phyloP scores from a whole-genome alignment of 2,113 vertebrate species.

The Atherinomorus stipes region DNA sequence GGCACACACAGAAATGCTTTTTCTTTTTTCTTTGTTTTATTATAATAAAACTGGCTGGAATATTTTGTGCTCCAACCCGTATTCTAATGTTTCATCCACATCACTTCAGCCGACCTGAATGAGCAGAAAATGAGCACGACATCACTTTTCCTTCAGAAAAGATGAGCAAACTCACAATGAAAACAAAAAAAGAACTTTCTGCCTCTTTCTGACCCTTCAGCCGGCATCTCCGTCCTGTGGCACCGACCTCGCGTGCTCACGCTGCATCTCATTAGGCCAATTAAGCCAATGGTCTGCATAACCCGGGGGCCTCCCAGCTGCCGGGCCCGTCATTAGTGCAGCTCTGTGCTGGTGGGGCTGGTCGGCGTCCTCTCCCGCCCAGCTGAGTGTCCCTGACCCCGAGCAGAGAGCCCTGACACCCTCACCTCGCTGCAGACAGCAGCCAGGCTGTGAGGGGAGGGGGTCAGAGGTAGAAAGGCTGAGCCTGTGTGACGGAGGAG shows the following conservation, averaged over 20 bases:
- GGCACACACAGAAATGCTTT: constrained; percentile 26
- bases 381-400: constrained; percentile 76
- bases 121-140: constrained; percentile 1
- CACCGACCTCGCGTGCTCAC: constrained; percentile 60
- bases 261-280: constrained; percentile 76
- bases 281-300: constrained; percentile 57
- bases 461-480: constrained; percentile 5
- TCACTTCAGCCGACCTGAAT: constrained; percentile 17
- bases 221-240: constrained; percentile 39
- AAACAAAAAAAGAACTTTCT: constrained; percentile 10
- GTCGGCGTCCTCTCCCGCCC: constrained; percentile 62
- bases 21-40: constrained; percentile 22
- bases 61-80: constrained; percentile 24
- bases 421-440: constrained; percentile 39
- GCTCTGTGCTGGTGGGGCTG: constrained; percentile 40
- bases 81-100: constrained; percentile 15
- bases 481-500: not conserved
- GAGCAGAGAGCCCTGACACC: constrained; percentile 36
- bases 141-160: not conserved
- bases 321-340: constrained; percentile 68
- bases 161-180: not conserved
- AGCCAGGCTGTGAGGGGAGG: constrained; percentile 45
- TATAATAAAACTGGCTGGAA: constrained; percentile 33
- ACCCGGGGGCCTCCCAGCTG: constrained; percentile 53
- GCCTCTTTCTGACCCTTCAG: constrained; percentile 30